Conservation (phyloP, 1,140 invertebrate species). For the Bombus vancouverensis region DNA sequence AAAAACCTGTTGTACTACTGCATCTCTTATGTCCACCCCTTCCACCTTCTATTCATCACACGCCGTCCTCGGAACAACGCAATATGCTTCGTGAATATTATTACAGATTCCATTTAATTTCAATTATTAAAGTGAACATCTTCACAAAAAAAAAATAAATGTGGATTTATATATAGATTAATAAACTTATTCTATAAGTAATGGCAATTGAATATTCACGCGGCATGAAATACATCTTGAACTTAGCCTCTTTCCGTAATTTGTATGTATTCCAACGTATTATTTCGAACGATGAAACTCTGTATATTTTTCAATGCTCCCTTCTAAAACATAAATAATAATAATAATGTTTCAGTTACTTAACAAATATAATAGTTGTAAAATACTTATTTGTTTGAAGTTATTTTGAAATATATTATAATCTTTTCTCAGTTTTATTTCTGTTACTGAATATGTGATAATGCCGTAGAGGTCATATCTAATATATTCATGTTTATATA, state of each 20-base stretch:
- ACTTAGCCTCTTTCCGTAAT: conserved; percentile 48
- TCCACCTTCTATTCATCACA: conserved; percentile 45
- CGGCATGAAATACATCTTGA: conserved; percentile 41
- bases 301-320: not conserved
- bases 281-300: conserved; percentile 47
- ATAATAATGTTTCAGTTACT: not conserved
- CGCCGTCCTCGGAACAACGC: conserved; percentile 52
- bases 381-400: not conserved
- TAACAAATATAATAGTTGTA: not conserved
- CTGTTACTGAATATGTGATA: conserved; percentile 22
- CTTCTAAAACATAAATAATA: not conserved
- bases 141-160: not conserved
- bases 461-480: not conserved
- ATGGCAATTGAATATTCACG: conserved; percentile 21
- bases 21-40: conserved; percentile 34
- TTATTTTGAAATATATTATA: not conserved
- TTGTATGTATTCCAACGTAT: conserved; percentile 51
- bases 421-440: not conserved
- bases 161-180: not conserved
- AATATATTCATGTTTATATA: conserved; percentile 20
- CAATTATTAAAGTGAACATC: not conserved
- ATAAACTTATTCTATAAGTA: conserved; percentile 14
- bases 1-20: conserved; percentile 56
- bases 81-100: conserved; percentile 59
- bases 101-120: conserved; percentile 11